Conservation (phyloP, 2,888 invertebrate genomes). For the Noctua pronuba region DNA sequence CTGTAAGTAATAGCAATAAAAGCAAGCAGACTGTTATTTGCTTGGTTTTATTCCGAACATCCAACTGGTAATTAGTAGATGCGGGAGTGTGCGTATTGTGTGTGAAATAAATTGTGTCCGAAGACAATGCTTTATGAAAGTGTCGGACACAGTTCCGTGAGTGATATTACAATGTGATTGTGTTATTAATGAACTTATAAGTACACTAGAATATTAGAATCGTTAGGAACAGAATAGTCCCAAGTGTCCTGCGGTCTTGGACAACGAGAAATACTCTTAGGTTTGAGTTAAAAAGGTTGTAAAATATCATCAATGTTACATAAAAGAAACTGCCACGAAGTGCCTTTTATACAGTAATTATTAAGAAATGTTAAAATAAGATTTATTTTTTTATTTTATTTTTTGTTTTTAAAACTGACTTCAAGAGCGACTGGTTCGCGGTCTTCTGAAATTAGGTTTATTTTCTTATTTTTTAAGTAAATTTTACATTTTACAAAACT, state of each 20-base stretch:
- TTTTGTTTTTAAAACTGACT: constrained; percentile 66
- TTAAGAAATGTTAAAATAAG: constrained; percentile 73
- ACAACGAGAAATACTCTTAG: constrained; percentile 84
- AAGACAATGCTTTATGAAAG: constrained; percentile 78
- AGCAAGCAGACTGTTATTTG: constrained; percentile 79
- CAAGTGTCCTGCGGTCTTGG: constrained; percentile 67
- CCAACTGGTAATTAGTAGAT: constrained; percentile 78
- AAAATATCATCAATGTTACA: constrained; percentile 77
- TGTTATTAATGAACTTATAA: constrained; percentile 86
- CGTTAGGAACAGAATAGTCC: constrained; percentile 70
- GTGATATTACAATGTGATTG: constrained; percentile 90
- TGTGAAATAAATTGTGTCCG: constrained; percentile 82
- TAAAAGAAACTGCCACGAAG: constrained; percentile 89
- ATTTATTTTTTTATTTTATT: constrained; percentile 69
- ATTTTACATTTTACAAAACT: constrained; percentile 64
- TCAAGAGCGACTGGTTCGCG: constrained; percentile 87
- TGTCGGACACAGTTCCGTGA: constrained; percentile 85
- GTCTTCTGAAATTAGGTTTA: constrained; percentile 76
- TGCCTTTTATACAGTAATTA: constrained; percentile 87
- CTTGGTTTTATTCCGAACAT: constrained; percentile 80
- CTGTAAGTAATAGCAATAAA: constrained; percentile 72
- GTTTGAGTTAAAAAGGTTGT: constrained; percentile 83
- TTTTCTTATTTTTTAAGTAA: constrained; percentile 68
- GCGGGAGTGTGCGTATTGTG: constrained; percentile 80
- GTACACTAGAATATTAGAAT: constrained; percentile 84